Evolutionary conservation across 2,113 vertebrate genomes (phyloP).

Genomic region (Psilopogon haemacephalus): DNA sequence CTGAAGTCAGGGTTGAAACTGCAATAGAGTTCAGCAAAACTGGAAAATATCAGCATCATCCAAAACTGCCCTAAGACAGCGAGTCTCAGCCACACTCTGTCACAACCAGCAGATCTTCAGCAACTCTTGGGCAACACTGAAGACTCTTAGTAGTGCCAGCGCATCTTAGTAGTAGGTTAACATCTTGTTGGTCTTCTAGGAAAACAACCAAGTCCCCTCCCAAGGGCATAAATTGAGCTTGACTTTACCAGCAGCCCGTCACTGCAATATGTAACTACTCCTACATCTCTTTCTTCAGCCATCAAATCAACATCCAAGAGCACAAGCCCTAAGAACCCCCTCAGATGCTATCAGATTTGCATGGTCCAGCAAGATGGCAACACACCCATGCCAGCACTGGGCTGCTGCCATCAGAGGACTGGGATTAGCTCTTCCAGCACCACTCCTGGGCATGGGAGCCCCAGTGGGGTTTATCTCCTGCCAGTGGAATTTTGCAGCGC

Average conservation of each 20-base stretch:
- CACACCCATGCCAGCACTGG: background rate
- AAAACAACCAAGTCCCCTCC: background rate
- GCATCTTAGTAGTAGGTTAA: background rate
- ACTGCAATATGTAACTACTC: rapidly evolving
- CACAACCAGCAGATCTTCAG: background rate
- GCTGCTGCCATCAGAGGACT: background rate
- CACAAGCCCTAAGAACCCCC: background rate
- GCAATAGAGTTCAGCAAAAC: rapidly evolving
- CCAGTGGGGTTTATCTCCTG: background rate
- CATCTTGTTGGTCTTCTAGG: background rate
- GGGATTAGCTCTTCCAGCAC: background rate
- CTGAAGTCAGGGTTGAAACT: background rate
- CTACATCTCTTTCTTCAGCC: background rate
- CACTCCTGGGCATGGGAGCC: background rate
- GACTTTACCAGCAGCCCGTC: background rate
- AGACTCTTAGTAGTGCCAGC: rapidly evolving
- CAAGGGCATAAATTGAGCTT: rapidly evolving
- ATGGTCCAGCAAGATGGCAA: rapidly evolving
- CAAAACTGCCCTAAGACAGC: background rate
- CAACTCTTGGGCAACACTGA: background rate
- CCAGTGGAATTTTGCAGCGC: background rate
- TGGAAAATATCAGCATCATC: background rate
- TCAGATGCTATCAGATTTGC: background rate
- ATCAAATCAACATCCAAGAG: rapidly evolving
- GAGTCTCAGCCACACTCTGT: background rate